Conservation (phyloP, 2,888 invertebrate genomes). For the Byasa hedistus region DNA sequence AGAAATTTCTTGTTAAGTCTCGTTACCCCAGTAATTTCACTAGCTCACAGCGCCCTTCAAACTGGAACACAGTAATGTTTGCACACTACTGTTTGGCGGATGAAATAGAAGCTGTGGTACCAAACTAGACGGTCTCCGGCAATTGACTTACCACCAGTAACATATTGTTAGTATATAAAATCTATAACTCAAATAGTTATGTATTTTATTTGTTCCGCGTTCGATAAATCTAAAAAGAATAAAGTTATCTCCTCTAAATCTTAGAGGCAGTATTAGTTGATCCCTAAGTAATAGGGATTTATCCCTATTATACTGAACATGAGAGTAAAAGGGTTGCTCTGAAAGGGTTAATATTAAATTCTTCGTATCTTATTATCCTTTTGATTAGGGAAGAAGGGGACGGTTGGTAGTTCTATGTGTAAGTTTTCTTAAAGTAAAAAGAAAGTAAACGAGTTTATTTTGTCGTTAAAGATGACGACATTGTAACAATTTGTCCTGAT, state of each 20-base stretch:
- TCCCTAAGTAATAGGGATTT: slow-evolving; percentile 21
- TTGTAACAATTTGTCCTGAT: background rate
- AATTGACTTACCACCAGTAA: too few relatives aligned
- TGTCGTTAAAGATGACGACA: background rate
- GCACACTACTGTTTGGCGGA: too few relatives aligned
- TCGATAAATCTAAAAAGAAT: slow-evolving; percentile 13
- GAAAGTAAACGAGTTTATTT: background rate
- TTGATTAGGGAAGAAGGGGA: background rate
- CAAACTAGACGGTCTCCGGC: too few relatives aligned
- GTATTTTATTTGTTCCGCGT: background rate
- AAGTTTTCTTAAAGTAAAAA: background rate
- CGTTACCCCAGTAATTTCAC: too few relatives aligned
- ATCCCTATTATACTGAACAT: slow-evolving; percentile 19
- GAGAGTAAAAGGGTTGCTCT: slow-evolving; percentile 23
- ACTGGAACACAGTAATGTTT: too few relatives aligned
- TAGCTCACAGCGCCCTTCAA: too few relatives aligned
- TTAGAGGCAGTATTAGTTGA: slow-evolving; percentile 17
- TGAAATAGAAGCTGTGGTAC: too few relatives aligned
- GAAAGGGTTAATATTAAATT: slow-evolving; percentile 24
- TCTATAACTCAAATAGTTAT: background rate
- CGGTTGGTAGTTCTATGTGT: background rate
- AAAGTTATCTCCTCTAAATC: slow-evolving; percentile 10
- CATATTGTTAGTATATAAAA: too few relatives aligned
- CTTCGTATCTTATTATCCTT: slow-evolving; percentile 15
- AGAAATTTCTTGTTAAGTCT: too few relatives aligned